A percentile compares a stretch with the other conserved stretches of the same genome.
phyloP scores from a whole-genome alignment of 1,140 invertebrate species.

The Aphelenchoides avenae region DNA sequence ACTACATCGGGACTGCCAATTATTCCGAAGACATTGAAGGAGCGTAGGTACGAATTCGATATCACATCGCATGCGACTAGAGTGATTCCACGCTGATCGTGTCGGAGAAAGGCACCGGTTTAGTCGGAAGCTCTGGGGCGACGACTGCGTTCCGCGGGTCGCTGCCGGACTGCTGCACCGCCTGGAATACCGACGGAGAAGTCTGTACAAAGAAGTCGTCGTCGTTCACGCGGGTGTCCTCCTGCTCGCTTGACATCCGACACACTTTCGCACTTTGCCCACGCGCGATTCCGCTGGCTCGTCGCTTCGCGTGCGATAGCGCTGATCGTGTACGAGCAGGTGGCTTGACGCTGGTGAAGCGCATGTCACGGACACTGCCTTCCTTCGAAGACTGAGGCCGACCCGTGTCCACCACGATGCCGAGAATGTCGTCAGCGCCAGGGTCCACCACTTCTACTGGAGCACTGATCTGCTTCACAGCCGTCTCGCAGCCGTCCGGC shows the following conservation, averaged over 20 bases:
- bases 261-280: too few relatives aligned
- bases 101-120: neutral
- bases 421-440: neutral
- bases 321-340: too few relatives aligned
- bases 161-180: too few relatives aligned
- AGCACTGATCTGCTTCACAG: neutral
- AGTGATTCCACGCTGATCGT: constrained; percentile 7
- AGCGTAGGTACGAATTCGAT: neutral
- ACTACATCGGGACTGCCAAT: neutral
- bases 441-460: neutral
- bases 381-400: neutral
- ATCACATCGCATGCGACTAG: neutral
- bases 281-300: too few relatives aligned
- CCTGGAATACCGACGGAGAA: too few relatives aligned
- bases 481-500: neutral
- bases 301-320: too few relatives aligned
- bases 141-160: too few relatives aligned
- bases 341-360: too few relatives aligned
- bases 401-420: neutral
- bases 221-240: too few relatives aligned
- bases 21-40: neutral
- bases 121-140: too few relatives aligned
- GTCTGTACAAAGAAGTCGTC: too few relatives aligned
- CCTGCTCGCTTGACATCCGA: too few relatives aligned
- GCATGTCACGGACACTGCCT: neutral